Base-by-base conservation (phyloP, 2,797 vertebrate species). In the Holocentrus rufus region DNA sequence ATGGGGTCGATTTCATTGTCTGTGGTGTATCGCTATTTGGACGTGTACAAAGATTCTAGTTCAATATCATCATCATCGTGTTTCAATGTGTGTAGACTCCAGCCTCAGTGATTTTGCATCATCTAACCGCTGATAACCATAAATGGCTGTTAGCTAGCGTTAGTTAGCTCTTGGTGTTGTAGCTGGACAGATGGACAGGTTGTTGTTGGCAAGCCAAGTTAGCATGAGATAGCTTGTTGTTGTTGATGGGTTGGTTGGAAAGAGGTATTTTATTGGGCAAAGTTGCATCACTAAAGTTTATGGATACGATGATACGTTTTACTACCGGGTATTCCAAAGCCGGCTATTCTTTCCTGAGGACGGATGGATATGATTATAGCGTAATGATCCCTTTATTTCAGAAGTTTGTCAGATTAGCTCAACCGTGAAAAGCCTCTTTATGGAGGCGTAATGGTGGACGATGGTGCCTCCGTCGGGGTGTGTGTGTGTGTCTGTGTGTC, bases 371-470 rank as follows among this genome's bases (percentile, higher is more conserved):
- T 47, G 73, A 69, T 76, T 82, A 39, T 73, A 62, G 72, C 60
- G 81, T 70, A 69, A 66, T 61, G 74, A 86, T 80, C 77, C 81
- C 82, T 80, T 83, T 90, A 88, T 92, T 84, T 86, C 76, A 84
- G 55, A 92, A 92, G 84, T 92, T 93, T 90, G 91, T 89, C 89
- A 89, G 89, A 91, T 90, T 88, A 90, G 91, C 90, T 91, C 87
- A 88, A 85, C 86, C 90, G 83, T 92, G 92, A 89, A 91, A 89
- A 89, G 80, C 89, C 89, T 88, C 89, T 85, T 89, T 87, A 84
- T 87, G 83, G 88, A 89, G 85, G 84, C 84, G 90, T 91, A 91
- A 92, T 91, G 90, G 87, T 90, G 85, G 89, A 89, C 85, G 79
- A 63, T 76, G 74, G 72, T 79, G 87, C 76, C 85, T 87, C 72